A percentile compares a stretch with the other conserved stretches of the same genome.
These are phyloP conservation scores for Carassius gibelio DNA, from an alignment of 2,113 vertebrate species.

Conservation along the genomic window DNA sequence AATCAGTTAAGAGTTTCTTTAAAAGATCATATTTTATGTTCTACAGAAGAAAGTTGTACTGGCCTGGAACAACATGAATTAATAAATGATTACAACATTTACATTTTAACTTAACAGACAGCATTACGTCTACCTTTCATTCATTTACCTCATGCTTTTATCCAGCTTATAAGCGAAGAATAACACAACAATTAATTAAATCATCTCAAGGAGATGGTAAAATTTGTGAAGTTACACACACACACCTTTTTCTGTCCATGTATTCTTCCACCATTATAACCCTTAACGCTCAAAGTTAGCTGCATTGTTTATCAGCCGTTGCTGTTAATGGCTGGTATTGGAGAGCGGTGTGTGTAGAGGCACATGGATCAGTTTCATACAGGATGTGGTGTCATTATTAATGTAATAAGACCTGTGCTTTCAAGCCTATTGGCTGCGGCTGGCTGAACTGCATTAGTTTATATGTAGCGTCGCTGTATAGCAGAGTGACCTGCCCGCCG, in stretches of 20 bases:
- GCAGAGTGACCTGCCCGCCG: neutral
- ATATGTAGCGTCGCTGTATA: neutral
- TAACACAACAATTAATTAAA: neutral
- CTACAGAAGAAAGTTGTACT: neutral
- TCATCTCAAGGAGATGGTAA: neutral
- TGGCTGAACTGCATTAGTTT: neutral
- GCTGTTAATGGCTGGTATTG: slow-evolving; percentile 10
- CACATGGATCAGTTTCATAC: neutral
- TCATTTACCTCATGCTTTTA: neutral
- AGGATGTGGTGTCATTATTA: slow-evolving; percentile 27
- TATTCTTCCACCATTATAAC: neutral
- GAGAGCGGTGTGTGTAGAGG: neutral
- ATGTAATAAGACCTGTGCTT: slow-evolving; percentile 1
- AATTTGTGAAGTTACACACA: neutral
- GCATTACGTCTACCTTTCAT: neutral
- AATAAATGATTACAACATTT: neutral
- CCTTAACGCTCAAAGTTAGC: neutral
- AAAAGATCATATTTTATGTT: neutral
- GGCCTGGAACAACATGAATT: neutral
- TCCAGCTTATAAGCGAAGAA: neutral
- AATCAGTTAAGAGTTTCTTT: neutral
- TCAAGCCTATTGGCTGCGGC: neutral
- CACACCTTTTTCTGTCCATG: neutral
- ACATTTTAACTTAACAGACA: neutral
- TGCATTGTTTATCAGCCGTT: neutral